Conservation (phyloP, 2,113 vertebrate species). For the Equus quagga region DNA sequence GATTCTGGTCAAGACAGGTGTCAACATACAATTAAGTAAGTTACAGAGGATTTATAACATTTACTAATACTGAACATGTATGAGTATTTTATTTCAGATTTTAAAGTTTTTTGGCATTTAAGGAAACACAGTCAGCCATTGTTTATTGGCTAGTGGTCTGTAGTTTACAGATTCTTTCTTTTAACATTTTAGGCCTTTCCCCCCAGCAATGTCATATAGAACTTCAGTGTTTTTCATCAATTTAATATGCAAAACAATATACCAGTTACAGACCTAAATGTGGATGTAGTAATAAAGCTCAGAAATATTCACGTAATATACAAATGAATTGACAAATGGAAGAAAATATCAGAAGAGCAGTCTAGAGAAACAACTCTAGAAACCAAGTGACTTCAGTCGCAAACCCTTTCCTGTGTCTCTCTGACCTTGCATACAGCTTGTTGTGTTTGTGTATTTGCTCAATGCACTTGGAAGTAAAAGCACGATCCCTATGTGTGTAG, state of each 20-base stretch:
- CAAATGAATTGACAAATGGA: background rate
- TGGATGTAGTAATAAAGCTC: background rate
- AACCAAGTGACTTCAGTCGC: background rate
- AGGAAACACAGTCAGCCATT: slow-evolving; percentile 17
- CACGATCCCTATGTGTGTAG: background rate
- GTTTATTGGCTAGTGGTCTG: background rate
- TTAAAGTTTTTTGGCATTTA: slow-evolving; percentile 37
- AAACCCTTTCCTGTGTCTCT: background rate
- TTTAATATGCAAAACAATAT: background rate
- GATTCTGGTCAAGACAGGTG: background rate
- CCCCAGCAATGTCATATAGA: background rate
- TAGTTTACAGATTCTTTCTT: background rate
- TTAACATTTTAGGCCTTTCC: background rate
- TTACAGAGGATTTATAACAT: background rate
- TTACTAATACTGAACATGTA: background rate
- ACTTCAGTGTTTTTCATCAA: background rate
- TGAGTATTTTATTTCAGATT: slow-evolving; percentile 42
- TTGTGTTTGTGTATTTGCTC: background rate
- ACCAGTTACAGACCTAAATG: background rate
- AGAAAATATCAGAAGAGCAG: background rate
- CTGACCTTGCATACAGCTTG: background rate
- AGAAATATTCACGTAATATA: background rate
- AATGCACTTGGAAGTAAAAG: background rate
- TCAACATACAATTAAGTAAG: background rate
- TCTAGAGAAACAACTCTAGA: background rate